Conservation (phyloP, 2,888 invertebrate genomes). For the Melieria picta region DNA sequence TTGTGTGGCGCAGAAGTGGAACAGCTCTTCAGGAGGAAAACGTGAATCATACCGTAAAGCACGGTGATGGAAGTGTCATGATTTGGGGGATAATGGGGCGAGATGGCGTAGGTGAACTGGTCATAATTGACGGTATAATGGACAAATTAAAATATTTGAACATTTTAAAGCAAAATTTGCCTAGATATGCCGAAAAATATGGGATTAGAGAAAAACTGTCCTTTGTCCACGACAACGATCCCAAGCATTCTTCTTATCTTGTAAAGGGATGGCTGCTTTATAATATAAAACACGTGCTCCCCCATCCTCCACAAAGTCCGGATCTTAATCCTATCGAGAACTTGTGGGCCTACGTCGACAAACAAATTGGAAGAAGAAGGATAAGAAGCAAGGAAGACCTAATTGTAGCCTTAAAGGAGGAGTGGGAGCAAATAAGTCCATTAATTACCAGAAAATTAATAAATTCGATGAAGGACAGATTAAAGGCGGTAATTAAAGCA, state of each 20-base stretch:
- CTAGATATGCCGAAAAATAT: conserved; percentile 9
- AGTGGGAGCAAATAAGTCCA: conserved; percentile 16
- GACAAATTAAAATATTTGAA: conserved; percentile 15
- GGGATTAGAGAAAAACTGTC: background rate
- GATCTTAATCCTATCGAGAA: conserved; percentile 5
- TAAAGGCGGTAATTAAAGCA: conserved; percentile 1
- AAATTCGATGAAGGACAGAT: conserved; percentile 8
- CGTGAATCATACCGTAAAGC: no score
- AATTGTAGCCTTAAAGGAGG: background rate
- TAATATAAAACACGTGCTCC: conserved; percentile 11
- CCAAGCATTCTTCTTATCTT: conserved; percentile 10
- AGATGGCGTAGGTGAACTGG: no score
- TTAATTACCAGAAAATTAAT: conserved; percentile 4
- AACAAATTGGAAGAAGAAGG: conserved; percentile 2
- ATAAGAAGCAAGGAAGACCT: conserved; percentile 15
- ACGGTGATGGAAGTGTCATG: conserved; percentile 1
- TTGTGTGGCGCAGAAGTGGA: no score
- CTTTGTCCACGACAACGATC: conserved; percentile 23
- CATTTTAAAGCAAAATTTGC: conserved; percentile 15
- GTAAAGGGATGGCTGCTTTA: conserved; percentile 10
- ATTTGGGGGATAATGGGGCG: background rate
- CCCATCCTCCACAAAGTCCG: background rate
- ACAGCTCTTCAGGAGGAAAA: no score
- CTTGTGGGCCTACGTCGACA: background rate
- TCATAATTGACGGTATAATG: conserved; percentile 14